Evolutionary conservation across 1,140 invertebrate genomes (phyloP), one percentile per base, ranked within the genome.

Genomic region (Whitmania pigra): DNA sequence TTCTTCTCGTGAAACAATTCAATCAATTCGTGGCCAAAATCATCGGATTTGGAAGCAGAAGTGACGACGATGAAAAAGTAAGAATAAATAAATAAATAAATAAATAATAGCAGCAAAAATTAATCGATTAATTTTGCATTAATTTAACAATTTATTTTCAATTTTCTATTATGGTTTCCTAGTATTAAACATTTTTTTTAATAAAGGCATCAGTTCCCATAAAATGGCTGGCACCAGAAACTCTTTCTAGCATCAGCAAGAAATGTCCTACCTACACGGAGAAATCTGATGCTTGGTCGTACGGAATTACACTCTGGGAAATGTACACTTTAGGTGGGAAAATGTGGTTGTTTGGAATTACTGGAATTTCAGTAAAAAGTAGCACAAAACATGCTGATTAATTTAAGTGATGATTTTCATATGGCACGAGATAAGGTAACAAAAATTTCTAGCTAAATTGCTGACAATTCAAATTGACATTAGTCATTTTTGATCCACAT

Each of bases 181-280:
- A 49, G 5, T 15, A 49, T 49, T 49, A 7, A 6, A 36, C 9
- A 49, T 49, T 7, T 11, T 1, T 49, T 49, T 49, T 7, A 49
- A 15, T 49, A 15, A 49, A 70, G 69, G 69, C 43, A 53, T 36
- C 69, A 25, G 69, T 70, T 18, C 69, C 69, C 15, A 49, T 70
- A 20, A 70, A 70, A 29, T 70, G 69, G 69, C 43, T 70, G 36
- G 31, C 69, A 22, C 69, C 69, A n/a, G 69, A 70, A 70, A 70
- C 69, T 20, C 49, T 70, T 15, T n/a, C 40, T 3, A 70, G 49
- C 20, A 70, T 70, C 22, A 53, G 53, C 69, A 22, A 54, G 20
- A 53, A 27, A 36, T 5, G 18, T 9, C 69, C 69, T 4, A 53
- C 36, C 49, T 70, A 70, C 43, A 53, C 25, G 22, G 20, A 70